Percentiles rank a stretch among this genome's conserved stretches.
Conservation (phyloP, 1,140 invertebrate species). For the Pachypsylla venusta region DNA sequence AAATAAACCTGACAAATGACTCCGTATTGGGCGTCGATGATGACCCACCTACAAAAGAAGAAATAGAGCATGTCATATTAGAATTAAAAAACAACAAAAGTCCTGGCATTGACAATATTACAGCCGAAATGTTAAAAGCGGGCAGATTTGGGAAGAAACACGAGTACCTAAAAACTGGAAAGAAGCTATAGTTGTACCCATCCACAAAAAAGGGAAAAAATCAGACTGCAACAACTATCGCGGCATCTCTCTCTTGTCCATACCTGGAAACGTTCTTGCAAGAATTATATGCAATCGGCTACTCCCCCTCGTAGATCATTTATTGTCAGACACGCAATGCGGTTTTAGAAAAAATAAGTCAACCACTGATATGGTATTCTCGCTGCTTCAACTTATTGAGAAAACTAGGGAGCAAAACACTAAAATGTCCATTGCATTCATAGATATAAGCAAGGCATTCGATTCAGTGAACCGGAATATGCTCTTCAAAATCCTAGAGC, state of each 20-base stretch:
- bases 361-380: conserved; percentile 8
- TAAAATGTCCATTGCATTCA: not conserved
- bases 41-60: conserved; percentile 9
- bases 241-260: conserved; percentile 19
- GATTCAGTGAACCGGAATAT: not conserved
- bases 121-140: conserved; percentile 21
- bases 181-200: conserved; percentile 18
- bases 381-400: conserved; percentile 4
- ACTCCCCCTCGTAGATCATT: too few relatives aligned
- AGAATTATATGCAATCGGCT: conserved; percentile 6
- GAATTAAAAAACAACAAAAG: conserved; percentile 19
- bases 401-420: conserved; percentile 7
- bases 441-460: not conserved
- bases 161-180: conserved; percentile 23
- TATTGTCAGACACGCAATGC: too few relatives aligned
- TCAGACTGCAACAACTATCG: conserved; percentile 22
- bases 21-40: too few relatives aligned
- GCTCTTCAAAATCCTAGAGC: too few relatives aligned
- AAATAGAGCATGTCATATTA: conserved; percentile 6
- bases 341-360: conserved; percentile 9
- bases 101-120: conserved; percentile 20
- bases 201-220: conserved; percentile 24
- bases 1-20: too few relatives aligned
- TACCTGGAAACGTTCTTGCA: conserved; percentile 16
- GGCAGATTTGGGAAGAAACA: conserved; percentile 13